Conservation (phyloP, 2,113 vertebrate species). For the Thamnophis sirtalis region DNA sequence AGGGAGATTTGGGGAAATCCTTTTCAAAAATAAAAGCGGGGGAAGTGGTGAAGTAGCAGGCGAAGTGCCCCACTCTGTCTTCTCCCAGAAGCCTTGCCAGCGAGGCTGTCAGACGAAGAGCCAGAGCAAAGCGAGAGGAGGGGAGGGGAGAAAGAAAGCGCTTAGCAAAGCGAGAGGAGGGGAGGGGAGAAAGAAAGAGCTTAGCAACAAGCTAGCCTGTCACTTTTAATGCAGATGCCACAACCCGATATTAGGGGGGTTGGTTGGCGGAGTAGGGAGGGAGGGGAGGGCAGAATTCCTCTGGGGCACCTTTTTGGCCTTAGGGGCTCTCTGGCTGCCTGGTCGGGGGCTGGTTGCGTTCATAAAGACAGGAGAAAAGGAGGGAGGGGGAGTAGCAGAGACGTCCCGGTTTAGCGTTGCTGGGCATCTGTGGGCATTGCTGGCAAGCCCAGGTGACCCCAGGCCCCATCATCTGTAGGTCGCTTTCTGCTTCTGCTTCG, state of each 20-base stretch:
- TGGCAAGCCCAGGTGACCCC: slow-evolving; percentile 64
- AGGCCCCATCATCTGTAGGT: slow-evolving; percentile 38
- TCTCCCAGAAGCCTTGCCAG: neutral
- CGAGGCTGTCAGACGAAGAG: neutral
- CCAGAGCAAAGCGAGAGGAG: no score
- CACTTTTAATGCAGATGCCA: neutral
- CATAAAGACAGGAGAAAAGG: no score
- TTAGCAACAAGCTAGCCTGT: slow-evolving; percentile 4
- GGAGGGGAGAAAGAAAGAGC: neutral
- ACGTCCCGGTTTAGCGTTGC: neutral
- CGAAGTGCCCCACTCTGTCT: slow-evolving; percentile 1
- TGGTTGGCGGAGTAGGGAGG: neutral
- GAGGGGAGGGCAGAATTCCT: neutral
- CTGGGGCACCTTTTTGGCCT: neutral
- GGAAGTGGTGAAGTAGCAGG: neutral
- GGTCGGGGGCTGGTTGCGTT: neutral
- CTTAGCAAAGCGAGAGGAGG: neutral
- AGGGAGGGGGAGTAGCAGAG: neutral
- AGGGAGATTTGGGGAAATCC: neutral
- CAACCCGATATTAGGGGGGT: neutral
- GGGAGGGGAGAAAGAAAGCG: neutral
- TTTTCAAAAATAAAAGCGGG: slow-evolving; percentile 18
- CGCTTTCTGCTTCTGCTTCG: neutral
- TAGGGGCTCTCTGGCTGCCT: neutral
- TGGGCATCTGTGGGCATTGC: slow-evolving; percentile 8